A percentile compares a stretch with the other conserved stretches of the same genome.
Evolutionary conservation across 1,140 invertebrate species (phyloP).

Genomic region (Ceratina calcarata): DNA sequence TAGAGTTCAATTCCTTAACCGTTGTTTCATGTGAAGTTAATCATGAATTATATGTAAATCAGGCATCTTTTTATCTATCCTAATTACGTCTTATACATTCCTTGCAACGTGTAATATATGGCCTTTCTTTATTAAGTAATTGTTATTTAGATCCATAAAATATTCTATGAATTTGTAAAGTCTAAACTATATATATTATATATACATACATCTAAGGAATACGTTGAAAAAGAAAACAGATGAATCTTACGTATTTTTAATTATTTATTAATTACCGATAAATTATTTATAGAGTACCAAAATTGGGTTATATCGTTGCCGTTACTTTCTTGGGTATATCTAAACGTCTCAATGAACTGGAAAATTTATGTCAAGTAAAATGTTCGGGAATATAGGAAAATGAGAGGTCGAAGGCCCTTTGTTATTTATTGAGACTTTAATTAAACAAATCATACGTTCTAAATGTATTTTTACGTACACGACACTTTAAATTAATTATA

Average conservation of each 20-base stretch:
- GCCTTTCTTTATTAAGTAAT: slow-evolving; percentile 41
- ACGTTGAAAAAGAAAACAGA: slow-evolving; percentile 11
- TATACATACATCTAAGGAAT: slow-evolving; percentile 3
- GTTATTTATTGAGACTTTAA: slow-evolving; percentile 22
- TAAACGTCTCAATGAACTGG: slow-evolving; percentile 26
- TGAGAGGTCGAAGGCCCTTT: neutral
- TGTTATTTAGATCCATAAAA: slow-evolving; percentile 33
- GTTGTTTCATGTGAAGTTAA: slow-evolving; percentile 47
- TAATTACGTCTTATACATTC: slow-evolving; percentile 47
- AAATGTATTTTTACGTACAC: slow-evolving; percentile 37
- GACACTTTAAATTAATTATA: slow-evolving; percentile 22
- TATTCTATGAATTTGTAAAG: slow-evolving; percentile 39
- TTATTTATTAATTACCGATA: slow-evolving; percentile 44
- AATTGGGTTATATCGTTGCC: slow-evolving; percentile 36
- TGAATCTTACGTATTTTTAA: slow-evolving; percentile 29
- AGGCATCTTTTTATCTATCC: slow-evolving; percentile 16
- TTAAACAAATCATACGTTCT: neutral
- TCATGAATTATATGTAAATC: slow-evolving; percentile 18
- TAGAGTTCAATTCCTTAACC: slow-evolving; percentile 38
- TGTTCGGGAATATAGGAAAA: slow-evolving; percentile 5
- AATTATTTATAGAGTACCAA: slow-evolving; percentile 37
- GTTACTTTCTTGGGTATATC: slow-evolving; percentile 34
- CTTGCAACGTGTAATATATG: slow-evolving; percentile 43
- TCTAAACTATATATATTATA: slow-evolving; percentile 20
- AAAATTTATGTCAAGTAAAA: slow-evolving; percentile 23